Base-by-base conservation (phyloP, 2,888 invertebrate species). In the Drosophila borealis region DNA sequence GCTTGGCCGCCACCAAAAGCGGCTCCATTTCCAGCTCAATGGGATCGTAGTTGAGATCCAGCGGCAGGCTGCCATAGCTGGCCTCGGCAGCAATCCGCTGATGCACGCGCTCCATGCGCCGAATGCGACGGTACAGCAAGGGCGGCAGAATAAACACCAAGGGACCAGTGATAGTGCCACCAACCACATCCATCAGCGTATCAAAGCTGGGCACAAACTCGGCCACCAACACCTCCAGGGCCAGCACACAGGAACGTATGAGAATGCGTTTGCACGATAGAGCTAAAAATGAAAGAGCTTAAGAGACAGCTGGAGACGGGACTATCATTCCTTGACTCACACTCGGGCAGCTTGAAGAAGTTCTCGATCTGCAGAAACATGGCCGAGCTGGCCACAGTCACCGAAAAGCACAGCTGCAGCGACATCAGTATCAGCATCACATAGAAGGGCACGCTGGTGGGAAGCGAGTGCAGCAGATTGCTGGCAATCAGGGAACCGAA, bases 141-240 rank as follows among this genome's bases (percentile, higher is more conserved):
- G 97, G 96, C 0, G 98, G 98, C 65, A 97, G 94, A 66, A 98
- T 94, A 78, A 97, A 98, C 82, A 97, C 96, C 11, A 97, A 92
- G 0, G 97, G 96, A 0, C 97, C 96, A 0, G 96, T 96, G 4
- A 98, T 93, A 0, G 96, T 96, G 4, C 97, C 97, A 0, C 98
- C 98, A 10, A 98, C 95, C 0, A 98, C 93, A 2, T 97, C 95
- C 95, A 98, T 96, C 11, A 98, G 96, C 19, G 97, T 93, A 84
- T 97, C 97, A 89, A 98, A 97, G 74, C 96, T 94, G 1, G 98
- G 97, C 0, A 98, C 95, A 0, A 96, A 94, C 92, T 97, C 97
- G 0, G 96, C 97, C 3, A 97, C 93, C 34, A 96, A 94, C 6
- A 98, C 94, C 0, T 96, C 96, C 3, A 96, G 75, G 0, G 94